Base-by-base conservation (phyloP, 2,888 invertebrate species). In the Apomyelois bistriatella region DNA sequence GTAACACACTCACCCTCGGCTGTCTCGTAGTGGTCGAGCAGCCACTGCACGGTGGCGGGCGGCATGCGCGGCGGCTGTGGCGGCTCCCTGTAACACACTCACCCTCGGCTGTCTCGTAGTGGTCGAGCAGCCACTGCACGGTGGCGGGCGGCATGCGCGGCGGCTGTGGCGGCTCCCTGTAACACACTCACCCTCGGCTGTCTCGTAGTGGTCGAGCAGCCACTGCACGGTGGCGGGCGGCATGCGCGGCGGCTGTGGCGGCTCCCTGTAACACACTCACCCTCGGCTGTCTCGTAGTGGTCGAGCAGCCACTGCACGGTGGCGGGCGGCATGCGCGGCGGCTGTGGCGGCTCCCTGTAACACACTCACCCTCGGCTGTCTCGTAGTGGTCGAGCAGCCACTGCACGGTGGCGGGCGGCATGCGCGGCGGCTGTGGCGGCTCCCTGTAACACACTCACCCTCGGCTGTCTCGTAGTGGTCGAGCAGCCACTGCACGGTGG, bases 401-500 rank as follows among this genome's bases (percentile, higher is more conserved):
- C 84, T 97, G 95, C 75, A 89, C 98, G 87, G 98, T 98, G 82
- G 97, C 98, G 80, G 90, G 90, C 70, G 90, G 87, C 85, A 87
- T n/a, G n/a, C 90, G 73, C 90, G 87, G 2, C 22, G n/a, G n/a
- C n/a, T n/a, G n/a, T n/a, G n/a, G n/a, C 22, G 22, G 22, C 22
- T 22, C 2, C 3, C 22, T 22, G 5, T 5, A 22, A 22, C 22
- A 32, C 32, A 32, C 37, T 48, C 22, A 88, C 88, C 89, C 78
- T 99, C 99, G 1, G 98, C 98, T 40, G 98, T 98, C 91, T 99
- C 99, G 84, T 99, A 99, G 91, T 99, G 98, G 81, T 98, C 98
- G 73, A 98, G 92, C 70, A 99, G 92, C 99, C 99, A 99, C 84
- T 97, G 95, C 74, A 90, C 98, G 87, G 98, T 98, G 82, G 97